Conservation (phyloP, 2,797 vertebrate species). For the Myotis planiceps region DNA sequence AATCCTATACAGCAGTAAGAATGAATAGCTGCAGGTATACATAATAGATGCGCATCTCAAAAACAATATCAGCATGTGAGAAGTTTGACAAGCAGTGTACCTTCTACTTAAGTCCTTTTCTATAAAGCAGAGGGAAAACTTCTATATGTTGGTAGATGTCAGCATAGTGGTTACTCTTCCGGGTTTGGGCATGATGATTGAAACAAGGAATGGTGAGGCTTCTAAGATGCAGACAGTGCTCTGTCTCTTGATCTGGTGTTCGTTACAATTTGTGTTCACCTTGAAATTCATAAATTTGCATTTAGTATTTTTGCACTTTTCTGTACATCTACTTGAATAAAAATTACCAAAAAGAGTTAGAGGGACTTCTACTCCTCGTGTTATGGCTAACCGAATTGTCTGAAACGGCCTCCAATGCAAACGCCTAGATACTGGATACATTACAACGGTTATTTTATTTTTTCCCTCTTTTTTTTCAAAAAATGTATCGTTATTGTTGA, state of each 20-base stretch:
- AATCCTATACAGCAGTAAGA: background rate
- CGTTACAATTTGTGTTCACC: background rate
- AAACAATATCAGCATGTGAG: background rate
- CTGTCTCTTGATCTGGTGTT: background rate
- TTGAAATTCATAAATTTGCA: background rate
- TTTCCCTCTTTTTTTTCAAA: too few relatives aligned
- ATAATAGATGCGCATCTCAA: background rate
- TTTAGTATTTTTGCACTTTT: background rate
- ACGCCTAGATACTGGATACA: background rate
- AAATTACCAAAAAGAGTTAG: background rate
- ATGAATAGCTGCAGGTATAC: background rate
- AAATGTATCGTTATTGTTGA: too few relatives aligned
- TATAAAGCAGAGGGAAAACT: background rate
- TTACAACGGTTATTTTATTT: background rate
- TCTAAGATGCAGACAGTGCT: background rate
- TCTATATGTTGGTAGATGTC: accelerated
- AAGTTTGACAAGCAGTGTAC: background rate
- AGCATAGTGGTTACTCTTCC: accelerated
- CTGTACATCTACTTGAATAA: background rate
- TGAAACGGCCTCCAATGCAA: background rate
- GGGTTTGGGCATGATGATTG: too few relatives aligned
- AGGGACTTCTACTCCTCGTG: background rate
- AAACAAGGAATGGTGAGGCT: background rate
- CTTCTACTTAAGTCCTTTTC: background rate
- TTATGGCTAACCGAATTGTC: background rate